Conservation (phyloP, 2,888 invertebrate species). For the Allacma fusca region DNA sequence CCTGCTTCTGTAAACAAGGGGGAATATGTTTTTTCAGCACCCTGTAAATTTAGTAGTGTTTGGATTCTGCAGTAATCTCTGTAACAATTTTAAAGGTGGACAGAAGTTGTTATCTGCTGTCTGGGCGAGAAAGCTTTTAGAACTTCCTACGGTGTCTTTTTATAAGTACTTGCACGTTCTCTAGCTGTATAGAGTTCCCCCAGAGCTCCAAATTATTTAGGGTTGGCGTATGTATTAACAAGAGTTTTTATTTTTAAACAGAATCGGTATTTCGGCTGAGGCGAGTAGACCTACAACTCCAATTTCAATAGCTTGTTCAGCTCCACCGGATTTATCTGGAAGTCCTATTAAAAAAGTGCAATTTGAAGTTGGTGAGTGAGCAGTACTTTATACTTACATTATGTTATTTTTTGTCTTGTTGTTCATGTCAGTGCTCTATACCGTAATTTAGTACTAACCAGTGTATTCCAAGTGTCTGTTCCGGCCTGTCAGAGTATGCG, state of each 20-base stretch:
- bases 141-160: no score
- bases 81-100: no score
- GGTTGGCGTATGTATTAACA: neutral
- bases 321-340: slow-evolving; percentile 42
- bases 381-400: no score
- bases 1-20: no score
- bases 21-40: no score
- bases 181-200: neutral
- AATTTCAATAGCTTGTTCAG: slow-evolving; percentile 19
- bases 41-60: no score
- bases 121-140: no score
- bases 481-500: no score
- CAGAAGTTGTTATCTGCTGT: no score
- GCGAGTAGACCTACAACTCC: slow-evolving; percentile 13
- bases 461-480: no score
- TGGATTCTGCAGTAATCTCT: no score
- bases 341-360: slow-evolving; percentile 59
- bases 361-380: slow-evolving; percentile 59
- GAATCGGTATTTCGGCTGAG: neutral
- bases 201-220: neutral
- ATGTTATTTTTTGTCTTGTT: neutral
- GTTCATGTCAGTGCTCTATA: neutral
- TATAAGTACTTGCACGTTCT: neutral
- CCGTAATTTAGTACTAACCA: no score
- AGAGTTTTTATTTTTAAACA: neutral